phyloP scores from a whole-genome alignment of 2,113 vertebrate genomes.

The Equus quagga region DNA sequence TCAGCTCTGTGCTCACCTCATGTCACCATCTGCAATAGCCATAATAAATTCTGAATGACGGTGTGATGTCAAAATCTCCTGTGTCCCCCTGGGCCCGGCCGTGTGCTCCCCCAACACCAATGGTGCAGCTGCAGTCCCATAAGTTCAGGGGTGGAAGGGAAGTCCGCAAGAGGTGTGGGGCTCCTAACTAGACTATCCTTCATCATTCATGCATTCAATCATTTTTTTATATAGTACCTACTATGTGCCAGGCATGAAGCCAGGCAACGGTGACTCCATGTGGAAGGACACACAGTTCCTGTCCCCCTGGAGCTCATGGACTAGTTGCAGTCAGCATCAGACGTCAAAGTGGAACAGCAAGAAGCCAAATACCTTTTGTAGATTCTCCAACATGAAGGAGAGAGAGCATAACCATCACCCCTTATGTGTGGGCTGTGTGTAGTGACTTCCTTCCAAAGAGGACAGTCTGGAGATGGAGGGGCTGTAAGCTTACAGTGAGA shows the following conservation, averaged over 20 bases:
- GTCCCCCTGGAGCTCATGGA: not conserved
- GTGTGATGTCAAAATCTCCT: not conserved
- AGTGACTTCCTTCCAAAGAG: not conserved
- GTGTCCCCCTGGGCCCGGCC: not conserved
- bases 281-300: not conserved
- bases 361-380: not conserved
- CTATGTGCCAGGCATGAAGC: not conserved
- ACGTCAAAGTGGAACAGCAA: not conserved
- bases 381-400: rapidly evolving
- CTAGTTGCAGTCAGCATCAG: not conserved
- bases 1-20: not conserved
- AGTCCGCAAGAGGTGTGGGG: not conserved
- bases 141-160: not conserved
- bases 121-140: not conserved
- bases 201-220: not conserved
- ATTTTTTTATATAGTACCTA: not conserved
- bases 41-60: not conserved
- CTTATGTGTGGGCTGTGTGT: not conserved
- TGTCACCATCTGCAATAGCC: too few relatives aligned
- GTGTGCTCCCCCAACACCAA: not conserved
- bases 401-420: not conserved
- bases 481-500: not conserved
- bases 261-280: not conserved
- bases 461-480: not conserved
- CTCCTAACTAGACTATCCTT: not conserved